Evolutionary conservation across 2,888 invertebrate species (phyloP), one percentile per base, ranked within the genome.

Genomic region (Steinernema hermaphroditum): DNA sequence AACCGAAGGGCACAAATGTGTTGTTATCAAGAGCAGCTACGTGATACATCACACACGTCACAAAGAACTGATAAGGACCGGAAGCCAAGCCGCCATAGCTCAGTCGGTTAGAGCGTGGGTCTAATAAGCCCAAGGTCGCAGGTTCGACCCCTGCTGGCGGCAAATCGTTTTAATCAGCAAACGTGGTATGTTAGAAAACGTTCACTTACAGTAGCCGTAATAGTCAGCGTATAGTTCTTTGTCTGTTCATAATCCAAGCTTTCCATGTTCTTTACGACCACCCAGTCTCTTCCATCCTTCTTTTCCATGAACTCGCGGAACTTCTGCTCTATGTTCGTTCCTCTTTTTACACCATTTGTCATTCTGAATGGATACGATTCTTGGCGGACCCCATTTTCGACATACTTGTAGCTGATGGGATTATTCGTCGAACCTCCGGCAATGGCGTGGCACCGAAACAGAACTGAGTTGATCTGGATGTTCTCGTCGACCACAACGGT

Each of bases 81-180:
- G 4, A 37, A 8, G 37, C 12, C 37, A 37, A 62, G 81, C 83
- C 81, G 82, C 80, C 79, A 82, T 84, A 84, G 84, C 83, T 84
- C 84, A 84, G 84, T 84, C 81, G 84, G 84, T 84, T 84, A 84
- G 84, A 84, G 84, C 84, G 83, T 84, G 82, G 84, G 83, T 84
- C 83, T 84, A 84, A 84, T 83, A 84, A 84, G 84, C 84, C 84
- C 82, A 83, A 83, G 83, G 82, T 84, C 83, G 80, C 81, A 84
- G 83, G 83, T 83, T 83, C 83, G 83, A 84, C 82, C 83, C 82
- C 84, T 83, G 81, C 80, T 82, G 81, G 81, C 82, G 83, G 83
- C 84, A 85, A 81, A 82, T 71, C 12, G 4, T 37, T 37, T 37
- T 4, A 4, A 12, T 12, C 12, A 12, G 4, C 37, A 37, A 12